Base-by-base conservation (phyloP, 2,113 vertebrate genomes). In the Octodon degus region DNA sequence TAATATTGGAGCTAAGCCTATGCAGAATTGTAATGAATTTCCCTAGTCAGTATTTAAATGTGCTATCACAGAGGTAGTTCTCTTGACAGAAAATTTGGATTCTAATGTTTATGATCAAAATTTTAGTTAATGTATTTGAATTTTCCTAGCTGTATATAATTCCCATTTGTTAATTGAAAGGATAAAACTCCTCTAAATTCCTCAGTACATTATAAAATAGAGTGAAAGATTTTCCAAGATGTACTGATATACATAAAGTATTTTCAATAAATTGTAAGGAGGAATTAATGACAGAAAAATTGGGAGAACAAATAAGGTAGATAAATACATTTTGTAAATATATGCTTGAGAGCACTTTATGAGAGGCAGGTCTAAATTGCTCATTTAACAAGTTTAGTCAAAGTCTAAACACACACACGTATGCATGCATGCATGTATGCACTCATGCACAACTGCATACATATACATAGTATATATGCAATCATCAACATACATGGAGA, bases 1-100 rank as follows among this genome's bases (percentile, higher is more conserved):
- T 97, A 94, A 96, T 97, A 96, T 93, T 96, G 93, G 91, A 93
- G 74, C 81, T 96, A 83, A 96, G 88, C 68, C 94, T 96, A 93
- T 95, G 82, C 79, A 96, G 85, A 94, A 97, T 95, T 93, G 22
- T 95, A 97, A 97, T 93, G 97, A 94, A 95, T 95, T 97, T 93
- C 60, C 72, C 79, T 86, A 87, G 96, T 97, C 82, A 96, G 85
- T 96, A 91, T 96, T 96, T 97, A 96, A 96, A 93, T 97, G n/a
- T 97, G 53, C 74, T 97, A 79, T 95, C 60, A 87, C 58, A 94
- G 84, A 82, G 91, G 37, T 89, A 94, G 60, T 92, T 92, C 85
- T 96, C 50, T 20, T 94, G 83, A 63, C 83, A 95, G 63, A 86
- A 97, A 94, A 96, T 97, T 93, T 90, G 40, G 40, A 93, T 96